Evolutionary conservation across 2,113 vertebrate species (phyloP), one percentile per base, ranked within the genome.

Genomic region (Prunella himalayana): DNA sequence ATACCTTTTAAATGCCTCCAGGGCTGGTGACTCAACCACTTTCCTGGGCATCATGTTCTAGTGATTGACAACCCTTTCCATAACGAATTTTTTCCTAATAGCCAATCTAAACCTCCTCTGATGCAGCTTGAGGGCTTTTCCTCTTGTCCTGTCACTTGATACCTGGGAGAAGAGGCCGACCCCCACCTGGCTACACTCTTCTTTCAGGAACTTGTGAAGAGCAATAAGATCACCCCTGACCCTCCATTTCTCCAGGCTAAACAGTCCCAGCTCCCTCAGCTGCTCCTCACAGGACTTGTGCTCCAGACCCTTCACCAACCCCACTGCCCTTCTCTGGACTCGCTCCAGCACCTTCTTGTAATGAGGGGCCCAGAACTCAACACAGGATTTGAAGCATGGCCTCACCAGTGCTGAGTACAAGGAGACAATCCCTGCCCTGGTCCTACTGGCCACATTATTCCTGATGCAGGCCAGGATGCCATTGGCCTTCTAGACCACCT

Each of bases 91-190:
- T 59, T 66, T 59, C 33, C 37, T 30, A 30, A 28, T 18, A 66
- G 4, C 37, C 44, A 30, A 21, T 51, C 33, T 45, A 66, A 73
- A 59, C 44, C 10, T 59, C 12, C 33, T 9, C 19, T 33, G 8
- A 37, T 28, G 8, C 8, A 66, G 4, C 33, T 16, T 59, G 13
- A 66, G 44, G 60, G 23, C 28, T 42, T 73, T 59, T 82, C 23
- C 28, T 57, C 50, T 72, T 72, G 21, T 33, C 33, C 6, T 75
- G 39, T 27, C 61, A 35, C 24, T 59, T 25, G 30, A 15, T 60
- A n/a, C 13, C 9, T 35, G 16, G 21, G 41, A 68, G 45, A 82
- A 61, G 70, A 54, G 24, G 6, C 25, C 0, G 0, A 35, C 8
- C 11, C 16, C 11, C 7, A 31, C 2, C n/a, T 54, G 11, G 20